Base-by-base conservation (phyloP, 2,797 vertebrate genomes). In the Enteromius radiatus region DNA sequence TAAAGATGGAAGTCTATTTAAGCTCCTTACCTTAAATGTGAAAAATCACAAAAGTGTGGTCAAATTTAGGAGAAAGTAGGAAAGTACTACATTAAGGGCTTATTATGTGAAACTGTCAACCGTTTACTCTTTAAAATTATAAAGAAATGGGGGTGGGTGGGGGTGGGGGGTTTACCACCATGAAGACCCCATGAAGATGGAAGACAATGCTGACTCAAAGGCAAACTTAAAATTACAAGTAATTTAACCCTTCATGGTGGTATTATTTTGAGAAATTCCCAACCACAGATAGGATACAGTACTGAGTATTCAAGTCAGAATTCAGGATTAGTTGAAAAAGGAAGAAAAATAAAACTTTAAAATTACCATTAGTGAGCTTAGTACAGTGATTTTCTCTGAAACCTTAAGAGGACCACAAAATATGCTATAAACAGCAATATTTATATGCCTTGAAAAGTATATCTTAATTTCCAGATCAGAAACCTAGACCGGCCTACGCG, bases 241-340 rank as follows among this genome's bases (percentile, higher is more conserved):
- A 3, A 80, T 87, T 84, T 67, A 71, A 84, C 49, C 87, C 77
- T 89, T 86, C 84, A 82, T 47, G 75, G 83, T 65, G 47, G 7
- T 49, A 84, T 84, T 83, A 76, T 68, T 52, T 65, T 45, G 59
- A 82, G 76, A 85, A 73, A 64, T 80, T 83, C n/a, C 82, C 74
- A 78, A 78, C 41, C 75, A 82, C 65, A 76, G 75, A 87, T 49
- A 79, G 69, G 65, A 70, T 81, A 86, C 83, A 86, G 74, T 76
- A 84, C 65, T 77, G 65, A 54, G 63, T 78, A 77, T 88, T 87
- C 76, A 85, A 89, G 87, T 87, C 76, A 81, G 59, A 88, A 83
- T 23, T 56, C 56, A 82, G 59, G 83, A 80, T 85, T 70, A 49
- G 68, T 88, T 85, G 82, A 88, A 78, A 28, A 56, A 52, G 17